Conservation (phyloP, 2,113 vertebrate species). For the Erpornis zantholeuca region DNA sequence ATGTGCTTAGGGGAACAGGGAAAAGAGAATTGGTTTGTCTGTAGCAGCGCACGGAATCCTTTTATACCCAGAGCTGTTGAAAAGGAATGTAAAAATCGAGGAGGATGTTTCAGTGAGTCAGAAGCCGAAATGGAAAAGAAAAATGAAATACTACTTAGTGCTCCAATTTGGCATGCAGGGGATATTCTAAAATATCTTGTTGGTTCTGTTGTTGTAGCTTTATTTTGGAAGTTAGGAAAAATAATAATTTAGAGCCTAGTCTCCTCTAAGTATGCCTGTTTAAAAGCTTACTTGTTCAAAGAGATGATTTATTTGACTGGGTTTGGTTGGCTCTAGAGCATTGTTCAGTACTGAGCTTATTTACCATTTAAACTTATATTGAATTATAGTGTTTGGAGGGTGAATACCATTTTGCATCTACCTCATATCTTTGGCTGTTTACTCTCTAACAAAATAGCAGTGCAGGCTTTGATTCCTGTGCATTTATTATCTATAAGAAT, state of each 20-base stretch:
- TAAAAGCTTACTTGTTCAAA: slow-evolving; percentile 11
- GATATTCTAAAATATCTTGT: background rate
- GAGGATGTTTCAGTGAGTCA: background rate
- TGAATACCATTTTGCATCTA: background rate
- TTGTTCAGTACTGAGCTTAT: slow-evolving; percentile 2
- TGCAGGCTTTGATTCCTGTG: background rate
- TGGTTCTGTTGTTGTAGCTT: background rate
- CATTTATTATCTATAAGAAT: background rate
- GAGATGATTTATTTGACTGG: background rate
- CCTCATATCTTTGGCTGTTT: background rate
- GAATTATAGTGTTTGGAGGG: background rate
- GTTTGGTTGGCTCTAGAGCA: background rate
- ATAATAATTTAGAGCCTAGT: background rate
- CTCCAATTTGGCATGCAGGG: background rate
- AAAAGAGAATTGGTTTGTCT: background rate
- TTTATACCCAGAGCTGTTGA: background rate
- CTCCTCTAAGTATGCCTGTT: background rate
- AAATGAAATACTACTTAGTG: background rate
- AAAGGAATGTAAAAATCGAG: background rate
- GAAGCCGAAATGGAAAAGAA: slow-evolving; percentile 12
- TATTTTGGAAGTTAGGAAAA: slow-evolving; percentile 7
- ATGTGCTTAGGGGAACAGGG: background rate
- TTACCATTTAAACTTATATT: background rate
- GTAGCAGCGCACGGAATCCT: background rate
- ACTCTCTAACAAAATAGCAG: background rate